These are phyloP conservation scores for Nothocercus julius DNA, from an alignment of 2,113 vertebrate genomes.

Conservation along the genomic window DNA sequence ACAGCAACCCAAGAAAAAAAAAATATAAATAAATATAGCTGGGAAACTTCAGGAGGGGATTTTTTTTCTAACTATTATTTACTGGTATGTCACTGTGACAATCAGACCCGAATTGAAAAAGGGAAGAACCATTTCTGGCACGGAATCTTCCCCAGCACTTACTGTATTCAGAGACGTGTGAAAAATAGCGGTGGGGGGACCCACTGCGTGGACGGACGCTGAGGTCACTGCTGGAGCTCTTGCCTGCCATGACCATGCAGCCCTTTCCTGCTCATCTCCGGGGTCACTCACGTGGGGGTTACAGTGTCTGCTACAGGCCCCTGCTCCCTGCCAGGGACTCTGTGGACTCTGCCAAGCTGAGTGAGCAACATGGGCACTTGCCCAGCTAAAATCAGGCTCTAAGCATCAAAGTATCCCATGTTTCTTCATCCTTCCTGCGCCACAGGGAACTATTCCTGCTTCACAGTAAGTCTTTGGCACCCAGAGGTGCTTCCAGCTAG, in stretches of 20 bases:
- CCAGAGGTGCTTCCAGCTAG: background rate
- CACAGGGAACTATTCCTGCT: background rate
- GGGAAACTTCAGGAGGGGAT: background rate
- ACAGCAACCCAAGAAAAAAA: background rate
- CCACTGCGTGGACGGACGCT: fast-evolving
- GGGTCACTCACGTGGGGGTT: background rate
- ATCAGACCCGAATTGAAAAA: background rate
- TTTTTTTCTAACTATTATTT: background rate
- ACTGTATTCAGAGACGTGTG: background rate
- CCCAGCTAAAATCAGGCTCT: background rate
- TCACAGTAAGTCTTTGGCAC: background rate
- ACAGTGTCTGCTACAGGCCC: background rate
- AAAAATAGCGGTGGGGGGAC: background rate
- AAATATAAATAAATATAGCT: background rate
- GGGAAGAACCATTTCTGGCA: background rate
- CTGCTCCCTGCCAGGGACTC: background rate
- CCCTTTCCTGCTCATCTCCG: background rate
- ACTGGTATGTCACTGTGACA: background rate
- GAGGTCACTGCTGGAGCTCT: background rate
- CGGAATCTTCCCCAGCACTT: background rate
- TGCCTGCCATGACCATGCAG: background rate
- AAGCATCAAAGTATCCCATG: background rate
- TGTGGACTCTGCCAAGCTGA: background rate
- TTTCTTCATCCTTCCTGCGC: background rate
- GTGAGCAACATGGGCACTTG: background rate